phyloP scores from a whole-genome alignment of 1,140 invertebrate genomes.

The Agrilus planipennis region DNA sequence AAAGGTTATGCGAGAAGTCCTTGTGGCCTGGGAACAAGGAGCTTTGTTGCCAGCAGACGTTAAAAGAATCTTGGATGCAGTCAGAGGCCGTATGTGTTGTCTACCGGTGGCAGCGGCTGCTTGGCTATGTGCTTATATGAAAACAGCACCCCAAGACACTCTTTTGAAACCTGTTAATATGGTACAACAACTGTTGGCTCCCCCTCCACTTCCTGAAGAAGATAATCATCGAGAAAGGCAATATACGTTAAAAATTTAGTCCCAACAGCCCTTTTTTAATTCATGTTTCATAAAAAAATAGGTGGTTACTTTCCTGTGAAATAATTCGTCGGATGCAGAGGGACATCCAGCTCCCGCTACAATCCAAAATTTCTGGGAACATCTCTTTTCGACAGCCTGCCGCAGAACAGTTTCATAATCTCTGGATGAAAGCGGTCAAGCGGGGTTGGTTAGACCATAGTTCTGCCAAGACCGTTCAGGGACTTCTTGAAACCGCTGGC shows the following conservation, averaged over 20 bases:
- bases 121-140: constrained; percentile 87
- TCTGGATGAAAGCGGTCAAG: constrained; percentile 34
- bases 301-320: constrained; percentile 63
- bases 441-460: constrained; percentile 74
- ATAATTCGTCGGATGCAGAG: constrained; percentile 81
- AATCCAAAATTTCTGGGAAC: constrained; percentile 53
- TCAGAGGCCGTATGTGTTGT: constrained; percentile 73
- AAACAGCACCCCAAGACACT: constrained; percentile 74
- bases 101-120: constrained; percentile 80
- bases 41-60: constrained; percentile 65
- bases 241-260: no score
- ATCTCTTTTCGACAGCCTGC: constrained; percentile 63
- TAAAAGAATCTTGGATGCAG: constrained; percentile 73
- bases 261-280: no score
- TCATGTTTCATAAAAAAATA: no score
- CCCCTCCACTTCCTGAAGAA: constrained; percentile 38
- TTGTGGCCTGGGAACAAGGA: constrained; percentile 85
- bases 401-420: constrained; percentile 59
- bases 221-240: constrained; percentile 51
- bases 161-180: constrained; percentile 80
- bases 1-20: constrained; percentile 17
- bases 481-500: constrained; percentile 74
- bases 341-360: constrained; percentile 61
- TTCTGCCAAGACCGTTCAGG: constrained; percentile 66
- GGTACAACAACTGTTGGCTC: constrained; percentile 73